A percentile compares a stretch with the other conserved stretches of the same genome.
phyloP scores from a whole-genome alignment of 2,888 invertebrate species.

The Lasioglossum zephyrum region DNA sequence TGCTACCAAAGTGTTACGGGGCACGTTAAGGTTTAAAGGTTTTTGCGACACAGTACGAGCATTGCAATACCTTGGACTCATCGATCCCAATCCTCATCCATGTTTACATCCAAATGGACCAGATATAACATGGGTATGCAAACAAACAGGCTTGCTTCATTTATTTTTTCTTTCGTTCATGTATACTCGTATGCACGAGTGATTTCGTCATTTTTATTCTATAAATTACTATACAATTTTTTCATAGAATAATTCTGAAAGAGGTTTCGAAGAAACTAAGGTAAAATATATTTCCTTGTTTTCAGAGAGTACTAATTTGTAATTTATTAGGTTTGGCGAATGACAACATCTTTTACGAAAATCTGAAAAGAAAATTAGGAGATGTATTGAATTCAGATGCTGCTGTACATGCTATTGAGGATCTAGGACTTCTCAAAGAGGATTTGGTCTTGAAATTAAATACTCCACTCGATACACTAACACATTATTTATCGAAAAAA shows the following conservation, averaged over 20 bases:
- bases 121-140: constrained; percentile 95
- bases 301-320: constrained; percentile 93
- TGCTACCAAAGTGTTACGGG: constrained; percentile 95
- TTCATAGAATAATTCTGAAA: neutral
- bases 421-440: constrained; percentile 95
- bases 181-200: too few species aligned
- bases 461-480: constrained; percentile 96
- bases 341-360: constrained; percentile 96
- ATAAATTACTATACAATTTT: too few species aligned
- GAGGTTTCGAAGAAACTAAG: constrained; percentile 2
- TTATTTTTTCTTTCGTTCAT: neutral
- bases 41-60: constrained; percentile 95
- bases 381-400: constrained; percentile 91
- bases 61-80: constrained; percentile 94
- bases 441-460: constrained; percentile 92
- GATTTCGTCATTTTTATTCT: too few species aligned
- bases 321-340: constrained; percentile 93
- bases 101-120: constrained; percentile 98
- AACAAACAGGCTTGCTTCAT: neutral
- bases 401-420: constrained; percentile 91
- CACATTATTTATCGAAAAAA: constrained; percentile 93
- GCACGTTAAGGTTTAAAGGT: constrained; percentile 96
- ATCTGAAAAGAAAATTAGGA: constrained; percentile 92
- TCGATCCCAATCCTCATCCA: constrained; percentile 94
- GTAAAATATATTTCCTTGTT: neutral